A percentile compares a stretch with the other conserved stretches of the same genome.
These are phyloP conservation scores for Hormaphis cornu DNA, from an alignment of 1,140 invertebrate species.

Conservation along the genomic window DNA sequence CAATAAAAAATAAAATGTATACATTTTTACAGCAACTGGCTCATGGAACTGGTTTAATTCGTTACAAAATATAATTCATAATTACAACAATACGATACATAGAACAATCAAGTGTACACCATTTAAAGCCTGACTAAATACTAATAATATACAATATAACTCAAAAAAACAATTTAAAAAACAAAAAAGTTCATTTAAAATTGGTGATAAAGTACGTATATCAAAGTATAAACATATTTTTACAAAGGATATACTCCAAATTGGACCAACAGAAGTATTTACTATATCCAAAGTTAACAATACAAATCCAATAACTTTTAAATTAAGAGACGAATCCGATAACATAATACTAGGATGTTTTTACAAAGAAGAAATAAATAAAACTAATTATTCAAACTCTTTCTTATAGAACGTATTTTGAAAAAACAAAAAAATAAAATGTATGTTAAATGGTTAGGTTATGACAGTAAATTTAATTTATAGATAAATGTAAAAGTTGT, in stretches of 20 bases:
- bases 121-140: not conserved
- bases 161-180: not conserved
- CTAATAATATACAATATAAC: not conserved
- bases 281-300: not conserved
- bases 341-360: not conserved
- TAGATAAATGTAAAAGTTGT: not conserved
- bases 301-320: not conserved
- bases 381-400: too few relatives aligned
- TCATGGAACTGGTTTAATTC: not conserved
- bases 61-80: not conserved
- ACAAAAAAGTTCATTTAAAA: not conserved
- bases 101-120: not conserved
- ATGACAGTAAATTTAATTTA: not conserved
- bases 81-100: not conserved
- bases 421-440: not conserved
- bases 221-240: not conserved
- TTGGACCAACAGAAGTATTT: not conserved
- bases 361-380: not conserved
- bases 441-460: not conserved
- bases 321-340: not conserved
- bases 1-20: slow-evolving; percentile 39
- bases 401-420: too few relatives aligned
- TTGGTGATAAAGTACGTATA: not conserved
- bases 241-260: not conserved
- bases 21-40: not conserved